Evolutionary conservation across 2,888 invertebrate genomes (phyloP).

Genomic region (Prionchulus punctatus): DNA sequence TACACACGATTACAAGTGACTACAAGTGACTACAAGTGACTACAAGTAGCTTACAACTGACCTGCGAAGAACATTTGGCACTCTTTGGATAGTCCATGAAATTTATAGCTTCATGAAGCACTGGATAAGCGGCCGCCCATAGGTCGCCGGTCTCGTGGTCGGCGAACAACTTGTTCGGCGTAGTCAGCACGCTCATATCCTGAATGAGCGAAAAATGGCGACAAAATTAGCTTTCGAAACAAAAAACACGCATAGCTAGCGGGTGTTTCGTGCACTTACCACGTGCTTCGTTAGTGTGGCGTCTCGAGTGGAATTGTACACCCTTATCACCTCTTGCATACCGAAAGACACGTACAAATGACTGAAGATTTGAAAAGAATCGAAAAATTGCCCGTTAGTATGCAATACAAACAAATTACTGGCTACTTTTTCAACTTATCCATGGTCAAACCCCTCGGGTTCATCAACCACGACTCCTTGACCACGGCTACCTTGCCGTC

Average conservation of each 20-base stretch:
- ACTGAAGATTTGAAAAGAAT: conserved; percentile 2
- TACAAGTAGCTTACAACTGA: no score
- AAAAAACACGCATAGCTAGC: no score
- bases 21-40: no score
- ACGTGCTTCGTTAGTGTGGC: conserved; percentile 15
- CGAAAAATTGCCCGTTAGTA: neutral
- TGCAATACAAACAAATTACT: neutral
- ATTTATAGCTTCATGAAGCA: conserved; percentile 10
- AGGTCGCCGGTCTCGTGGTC: conserved; percentile 14
- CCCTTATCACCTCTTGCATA: conserved; percentile 16
- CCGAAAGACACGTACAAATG: conserved; percentile 18
- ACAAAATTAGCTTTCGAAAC: neutral
- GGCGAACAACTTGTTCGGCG: conserved; percentile 15
- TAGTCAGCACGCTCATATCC: conserved; percentile 22
- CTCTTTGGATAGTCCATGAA: neutral
- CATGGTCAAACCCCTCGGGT: conserved; percentile 19
- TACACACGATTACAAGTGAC: no score
- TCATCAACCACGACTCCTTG: conserved; percentile 14
- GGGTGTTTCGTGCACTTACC: conserved; percentile 9
- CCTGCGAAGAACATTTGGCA: conserved; percentile 3
- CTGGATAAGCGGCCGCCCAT: conserved; percentile 20
- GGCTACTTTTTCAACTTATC: conserved; percentile 14
- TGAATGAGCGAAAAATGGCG: neutral
- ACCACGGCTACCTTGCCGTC: conserved; percentile 19
- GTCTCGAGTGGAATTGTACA: conserved; percentile 20